Percentiles rank a stretch among this genome's conserved stretches.
Evolutionary conservation across 2,797 vertebrate species (phyloP).

Genomic region (Sebastiscus tertius): DNA sequence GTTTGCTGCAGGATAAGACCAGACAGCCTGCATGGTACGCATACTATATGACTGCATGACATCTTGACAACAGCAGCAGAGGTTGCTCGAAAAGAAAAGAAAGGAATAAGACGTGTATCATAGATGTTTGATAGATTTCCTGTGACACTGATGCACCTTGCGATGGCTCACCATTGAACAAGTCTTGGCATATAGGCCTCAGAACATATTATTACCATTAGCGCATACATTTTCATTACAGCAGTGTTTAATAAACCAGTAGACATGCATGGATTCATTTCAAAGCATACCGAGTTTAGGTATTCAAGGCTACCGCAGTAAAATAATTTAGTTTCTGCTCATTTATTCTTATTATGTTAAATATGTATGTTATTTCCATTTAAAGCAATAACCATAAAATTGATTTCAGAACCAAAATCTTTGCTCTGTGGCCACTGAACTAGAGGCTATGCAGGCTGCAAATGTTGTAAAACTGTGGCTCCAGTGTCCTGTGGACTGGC

Average conservation of each 20-base stretch:
- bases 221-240: background rate
- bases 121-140: background rate
- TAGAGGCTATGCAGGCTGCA: background rate
- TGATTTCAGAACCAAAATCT: background rate
- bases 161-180: background rate
- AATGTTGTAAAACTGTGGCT: background rate
- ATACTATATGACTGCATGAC: background rate
- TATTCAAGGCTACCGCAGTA: background rate
- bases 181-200: background rate
- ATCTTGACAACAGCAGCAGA: background rate
- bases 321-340: background rate
- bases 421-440: background rate
- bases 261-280: background rate
- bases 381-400: background rate
- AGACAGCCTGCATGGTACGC: background rate
- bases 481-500: background rate
- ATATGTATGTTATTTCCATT: background rate
- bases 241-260: constrained; percentile 2
- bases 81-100: background rate
- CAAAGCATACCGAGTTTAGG: background rate
- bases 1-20: background rate
- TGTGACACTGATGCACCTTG: background rate
- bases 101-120: background rate
- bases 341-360: background rate
- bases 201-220: constrained; percentile 18